These are phyloP conservation scores for Latrodectus elegans DNA, from an alignment of 2,888 invertebrate genomes.

Conservation along the genomic window DNA sequence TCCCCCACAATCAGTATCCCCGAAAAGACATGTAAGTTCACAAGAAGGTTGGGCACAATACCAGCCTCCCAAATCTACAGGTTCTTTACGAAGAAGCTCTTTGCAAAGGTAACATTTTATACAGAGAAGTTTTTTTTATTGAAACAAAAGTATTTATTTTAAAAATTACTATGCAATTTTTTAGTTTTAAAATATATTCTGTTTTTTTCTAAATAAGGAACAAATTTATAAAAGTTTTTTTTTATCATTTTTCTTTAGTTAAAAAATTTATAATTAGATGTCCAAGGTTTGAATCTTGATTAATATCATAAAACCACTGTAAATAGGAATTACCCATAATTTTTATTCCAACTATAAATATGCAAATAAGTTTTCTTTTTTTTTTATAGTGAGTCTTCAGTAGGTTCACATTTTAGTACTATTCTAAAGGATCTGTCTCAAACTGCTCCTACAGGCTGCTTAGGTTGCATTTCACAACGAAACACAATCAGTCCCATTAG, in stretches of 20 bases:
- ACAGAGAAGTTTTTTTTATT: too few species aligned
- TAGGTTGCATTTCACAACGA: slow-evolving; percentile 69
- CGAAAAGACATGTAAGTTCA: slow-evolving; percentile 18
- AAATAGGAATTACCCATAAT: too few species aligned
- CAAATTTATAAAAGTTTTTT: too few species aligned
- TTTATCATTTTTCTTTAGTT: too few species aligned
- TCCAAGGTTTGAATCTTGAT: too few species aligned
- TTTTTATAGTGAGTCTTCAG: slow-evolving; percentile 65
- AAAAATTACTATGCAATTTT: too few species aligned
- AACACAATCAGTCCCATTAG: slow-evolving; percentile 69
- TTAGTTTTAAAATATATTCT: too few species aligned
- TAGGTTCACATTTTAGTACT: slow-evolving; percentile 68
- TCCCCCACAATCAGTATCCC: slow-evolving; percentile 33
- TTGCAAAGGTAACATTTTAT: slow-evolving; percentile 62
- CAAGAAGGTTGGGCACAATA: not conserved
- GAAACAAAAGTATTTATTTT: too few species aligned
- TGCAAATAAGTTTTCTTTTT: not conserved
- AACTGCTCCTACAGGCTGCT: slow-evolving; percentile 68
- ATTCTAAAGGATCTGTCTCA: slow-evolving; percentile 78
- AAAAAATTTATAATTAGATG: too few species aligned
- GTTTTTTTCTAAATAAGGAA: not conserved
- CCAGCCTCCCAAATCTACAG: slow-evolving; percentile 36
- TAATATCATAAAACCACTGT: too few species aligned
- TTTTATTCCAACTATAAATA: too few species aligned
- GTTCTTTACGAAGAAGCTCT: slow-evolving; percentile 58